Conservation (phyloP, 1,140 invertebrate genomes). For the Drosophila pachea region DNA sequence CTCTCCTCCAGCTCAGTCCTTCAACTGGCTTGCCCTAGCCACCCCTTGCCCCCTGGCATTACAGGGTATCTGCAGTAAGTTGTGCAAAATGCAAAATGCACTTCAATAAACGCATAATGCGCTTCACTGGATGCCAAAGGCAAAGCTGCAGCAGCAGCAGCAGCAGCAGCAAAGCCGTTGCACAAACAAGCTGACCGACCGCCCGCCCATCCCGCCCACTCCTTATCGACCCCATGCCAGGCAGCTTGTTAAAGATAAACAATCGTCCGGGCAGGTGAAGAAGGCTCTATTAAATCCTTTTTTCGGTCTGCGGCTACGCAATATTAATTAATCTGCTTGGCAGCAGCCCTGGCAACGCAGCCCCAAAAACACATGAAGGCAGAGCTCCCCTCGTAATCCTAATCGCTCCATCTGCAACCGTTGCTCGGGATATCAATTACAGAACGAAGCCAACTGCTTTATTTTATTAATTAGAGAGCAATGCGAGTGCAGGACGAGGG, state of each 20-base stretch:
- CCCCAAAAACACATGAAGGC: conserved; percentile 27
- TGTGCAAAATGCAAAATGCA: conserved; percentile 56
- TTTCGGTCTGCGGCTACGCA: conserved; percentile 3
- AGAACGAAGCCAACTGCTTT: conserved; percentile 35
- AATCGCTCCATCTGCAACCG: background rate
- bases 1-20: too few relatives aligned
- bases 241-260: conserved; percentile 21
- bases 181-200: background rate
- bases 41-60: too few relatives aligned
- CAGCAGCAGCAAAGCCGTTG: conserved; percentile 6
- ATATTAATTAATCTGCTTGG: conserved; percentile 45
- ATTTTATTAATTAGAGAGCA: conserved; percentile 66
- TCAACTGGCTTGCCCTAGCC: too few relatives aligned
- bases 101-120: conserved; percentile 68
- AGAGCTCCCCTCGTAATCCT: conserved; percentile 3
- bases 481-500: conserved; percentile 35
- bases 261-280: conserved; percentile 27
- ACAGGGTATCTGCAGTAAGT: conserved; percentile 5
- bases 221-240: too few relatives aligned
- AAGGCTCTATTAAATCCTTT: conserved; percentile 19
- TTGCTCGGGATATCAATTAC: conserved; percentile 59
- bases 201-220: too few relatives aligned
- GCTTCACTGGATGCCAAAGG: conserved; percentile 67
- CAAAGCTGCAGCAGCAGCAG: conserved; percentile 30
- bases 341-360: conserved; percentile 35